Percentiles rank a stretch among this genome's conserved stretches.
phyloP scores from a whole-genome alignment of 1,140 invertebrate species.

The Drosophila watanabei region DNA sequence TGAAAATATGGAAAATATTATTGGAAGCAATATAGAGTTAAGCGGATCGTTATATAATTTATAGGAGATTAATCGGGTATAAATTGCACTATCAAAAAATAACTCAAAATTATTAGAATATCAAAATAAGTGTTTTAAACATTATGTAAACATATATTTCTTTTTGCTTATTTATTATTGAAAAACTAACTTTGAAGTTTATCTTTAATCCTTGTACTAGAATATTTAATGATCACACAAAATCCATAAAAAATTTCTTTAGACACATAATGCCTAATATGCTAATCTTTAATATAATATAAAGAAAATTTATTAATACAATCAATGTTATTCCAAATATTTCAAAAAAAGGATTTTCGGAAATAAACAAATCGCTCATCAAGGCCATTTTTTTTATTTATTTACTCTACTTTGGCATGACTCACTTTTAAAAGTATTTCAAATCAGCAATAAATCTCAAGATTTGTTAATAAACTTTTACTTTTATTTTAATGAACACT shows the following conservation, averaged over 20 bases:
- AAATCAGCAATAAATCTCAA: slow-evolving; percentile 1
- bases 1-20: slow-evolving; percentile 3
- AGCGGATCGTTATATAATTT: background rate
- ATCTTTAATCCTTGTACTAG: no score
- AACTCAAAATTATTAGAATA: background rate
- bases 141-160: no score
- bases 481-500: slow-evolving; percentile 5
- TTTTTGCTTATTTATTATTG: no score
- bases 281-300: background rate
- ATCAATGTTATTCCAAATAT: background rate
- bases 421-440: background rate
- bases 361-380: background rate
- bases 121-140: background rate
- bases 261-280: background rate
- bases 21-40: background rate
- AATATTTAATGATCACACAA: no score
- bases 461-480: slow-evolving; percentile 4
- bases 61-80: background rate
- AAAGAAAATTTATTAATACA: no score
- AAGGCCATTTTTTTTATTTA: slow-evolving; percentile 6
- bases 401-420: background rate
- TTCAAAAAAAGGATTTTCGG: background rate
- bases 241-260: background rate
- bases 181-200: no score
- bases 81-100: background rate